Evolutionary conservation across 1,140 invertebrate genomes (phyloP).

Genomic region (Chionoecetes opilio): DNA sequence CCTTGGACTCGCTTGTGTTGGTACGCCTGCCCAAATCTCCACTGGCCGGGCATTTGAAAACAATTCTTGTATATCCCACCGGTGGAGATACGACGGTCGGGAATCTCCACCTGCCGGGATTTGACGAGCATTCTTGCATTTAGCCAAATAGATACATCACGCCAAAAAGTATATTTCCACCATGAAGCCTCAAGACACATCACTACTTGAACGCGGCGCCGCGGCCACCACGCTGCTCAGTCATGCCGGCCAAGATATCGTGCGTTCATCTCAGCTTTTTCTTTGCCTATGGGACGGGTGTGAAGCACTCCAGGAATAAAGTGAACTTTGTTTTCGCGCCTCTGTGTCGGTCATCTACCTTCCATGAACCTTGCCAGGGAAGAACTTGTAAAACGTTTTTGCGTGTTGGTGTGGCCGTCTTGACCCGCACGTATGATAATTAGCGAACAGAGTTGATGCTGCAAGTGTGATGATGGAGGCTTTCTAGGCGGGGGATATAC

Average conservation of each 20-base stretch:
- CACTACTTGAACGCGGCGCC: neutral
- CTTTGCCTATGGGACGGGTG: neutral
- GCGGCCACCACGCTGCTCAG: neutral
- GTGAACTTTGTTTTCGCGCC: neutral
- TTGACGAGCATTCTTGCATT: too few species aligned
- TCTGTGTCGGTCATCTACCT: neutral
- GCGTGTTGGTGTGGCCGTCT: neutral
- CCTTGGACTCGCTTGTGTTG: too few species aligned
- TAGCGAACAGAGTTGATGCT: neutral
- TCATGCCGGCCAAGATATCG: too few species aligned
- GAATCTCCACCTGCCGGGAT: too few species aligned
- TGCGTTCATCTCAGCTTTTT: too few species aligned
- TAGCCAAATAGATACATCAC: too few species aligned
- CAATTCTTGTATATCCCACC: too few species aligned
- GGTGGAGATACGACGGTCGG: too few species aligned
- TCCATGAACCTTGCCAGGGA: neutral
- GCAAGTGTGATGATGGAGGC: neutral
- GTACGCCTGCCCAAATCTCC: too few species aligned
- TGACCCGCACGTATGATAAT: constrained; percentile 17
- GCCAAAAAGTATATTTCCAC: neutral
- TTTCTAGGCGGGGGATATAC: neutral
- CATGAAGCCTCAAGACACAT: neutral
- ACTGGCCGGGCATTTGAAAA: too few species aligned
- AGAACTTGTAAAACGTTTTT: neutral
- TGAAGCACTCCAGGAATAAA: neutral